These are phyloP conservation scores for Oscheius sp. DNA, from an alignment of 2,888 invertebrate species.

Conservation along the genomic window DNA sequence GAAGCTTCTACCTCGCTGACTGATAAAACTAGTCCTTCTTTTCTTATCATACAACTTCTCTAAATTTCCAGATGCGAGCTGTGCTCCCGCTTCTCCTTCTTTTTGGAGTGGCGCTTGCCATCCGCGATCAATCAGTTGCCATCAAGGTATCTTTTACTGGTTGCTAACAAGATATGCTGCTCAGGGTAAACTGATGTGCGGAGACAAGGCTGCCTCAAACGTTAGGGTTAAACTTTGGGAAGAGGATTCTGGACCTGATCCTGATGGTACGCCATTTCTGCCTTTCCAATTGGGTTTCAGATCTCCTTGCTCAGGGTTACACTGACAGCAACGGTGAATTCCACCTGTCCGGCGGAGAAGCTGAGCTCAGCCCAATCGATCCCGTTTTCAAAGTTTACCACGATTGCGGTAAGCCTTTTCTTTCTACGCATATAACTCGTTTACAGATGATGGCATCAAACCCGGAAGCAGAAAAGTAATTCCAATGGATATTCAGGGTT, in stretches of 20 bases:
- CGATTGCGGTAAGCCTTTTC: conserved; percentile 49
- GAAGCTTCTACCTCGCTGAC: background rate
- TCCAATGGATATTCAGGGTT: too few species aligned
- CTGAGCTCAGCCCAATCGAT: conserved; percentile 61
- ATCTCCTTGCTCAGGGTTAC: conserved; percentile 62
- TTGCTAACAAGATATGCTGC: background rate
- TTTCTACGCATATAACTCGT: too few species aligned
- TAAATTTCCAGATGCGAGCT: conserved; percentile 19
- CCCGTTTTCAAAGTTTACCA: conserved; percentile 64
- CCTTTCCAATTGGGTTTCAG: too few species aligned
- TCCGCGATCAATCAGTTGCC: conserved; percentile 61
- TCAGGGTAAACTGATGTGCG: conserved; percentile 56
- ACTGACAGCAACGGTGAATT: conserved; percentile 57
- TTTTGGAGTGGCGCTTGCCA: conserved; percentile 29
- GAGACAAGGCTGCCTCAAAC: conserved; percentile 50
- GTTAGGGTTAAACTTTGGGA: conserved; percentile 64
- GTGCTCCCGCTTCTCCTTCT: conserved; percentile 29
- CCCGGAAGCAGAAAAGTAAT: conserved; percentile 56
- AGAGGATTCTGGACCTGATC: conserved; percentile 45
- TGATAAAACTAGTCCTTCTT: conserved; percentile 26
- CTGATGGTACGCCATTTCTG: too few species aligned
- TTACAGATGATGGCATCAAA: conserved; percentile 36
- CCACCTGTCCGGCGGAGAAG: conserved; percentile 50
- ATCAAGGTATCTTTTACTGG: conserved; percentile 30
- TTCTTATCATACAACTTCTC: background rate